A percentile compares a stretch with the other conserved stretches of the same genome.
phyloP scores from a whole-genome alignment of 2,113 vertebrate species.

The Planiliza haematocheilus region DNA sequence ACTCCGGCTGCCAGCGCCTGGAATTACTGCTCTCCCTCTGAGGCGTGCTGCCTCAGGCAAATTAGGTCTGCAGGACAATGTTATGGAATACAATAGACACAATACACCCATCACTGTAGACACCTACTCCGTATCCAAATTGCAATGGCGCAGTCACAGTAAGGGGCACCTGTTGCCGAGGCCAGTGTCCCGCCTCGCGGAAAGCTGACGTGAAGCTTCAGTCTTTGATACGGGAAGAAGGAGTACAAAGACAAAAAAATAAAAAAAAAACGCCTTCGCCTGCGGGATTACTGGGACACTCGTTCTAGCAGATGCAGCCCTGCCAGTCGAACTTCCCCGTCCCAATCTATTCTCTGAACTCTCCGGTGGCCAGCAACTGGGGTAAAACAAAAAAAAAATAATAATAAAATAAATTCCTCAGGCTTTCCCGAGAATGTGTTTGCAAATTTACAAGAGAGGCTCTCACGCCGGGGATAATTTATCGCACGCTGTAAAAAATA shows the following conservation, averaged over 20 bases:
- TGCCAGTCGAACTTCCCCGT: slow-evolving; percentile 31
- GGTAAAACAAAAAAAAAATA: slow-evolving; percentile 7
- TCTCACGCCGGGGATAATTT: slow-evolving; percentile 57
- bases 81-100: slow-evolving; percentile 53
- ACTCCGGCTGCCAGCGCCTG: slow-evolving; percentile 41
- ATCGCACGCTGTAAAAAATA: slow-evolving; percentile 57
- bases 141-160: slow-evolving; percentile 5
- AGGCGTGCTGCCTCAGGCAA: slow-evolving; percentile 52
- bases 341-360: slow-evolving; percentile 53
- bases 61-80: slow-evolving; percentile 57
- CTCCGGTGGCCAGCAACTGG: slow-evolving; percentile 53
- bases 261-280: slow-evolving; percentile 19
- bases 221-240: slow-evolving; percentile 27
- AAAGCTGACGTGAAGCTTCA: slow-evolving; percentile 9
- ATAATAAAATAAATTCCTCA: slow-evolving; percentile 10
- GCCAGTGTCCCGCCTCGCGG: slow-evolving; percentile 17
- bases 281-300: slow-evolving; percentile 38
- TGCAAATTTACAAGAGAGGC: slow-evolving; percentile 54
- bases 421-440: slow-evolving; percentile 48
- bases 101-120: slow-evolving; percentile 45
- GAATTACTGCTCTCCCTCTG: slow-evolving; percentile 54
- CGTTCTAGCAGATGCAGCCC: slow-evolving; percentile 9
- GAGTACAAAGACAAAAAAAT: slow-evolving; percentile 7
- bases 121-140: slow-evolving; percentile 36
- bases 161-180: slow-evolving; percentile 48